phyloP scores from a whole-genome alignment of 2,888 invertebrate genomes.

The Drosophila ochracea region DNA sequence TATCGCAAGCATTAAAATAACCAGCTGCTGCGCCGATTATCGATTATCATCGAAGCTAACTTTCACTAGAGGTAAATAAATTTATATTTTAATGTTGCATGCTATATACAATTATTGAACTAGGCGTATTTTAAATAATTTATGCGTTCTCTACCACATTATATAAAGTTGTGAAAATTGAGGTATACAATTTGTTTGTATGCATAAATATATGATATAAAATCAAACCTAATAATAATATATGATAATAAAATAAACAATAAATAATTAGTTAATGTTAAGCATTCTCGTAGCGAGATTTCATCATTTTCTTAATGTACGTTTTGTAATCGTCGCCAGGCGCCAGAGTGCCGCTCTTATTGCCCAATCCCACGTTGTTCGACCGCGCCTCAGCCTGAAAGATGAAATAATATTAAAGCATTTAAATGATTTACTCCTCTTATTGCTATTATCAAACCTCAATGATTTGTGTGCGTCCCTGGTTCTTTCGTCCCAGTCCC shows the following conservation, averaged over 20 bases:
- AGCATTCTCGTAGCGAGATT: slow-evolving; percentile 84
- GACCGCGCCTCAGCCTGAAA: slow-evolving; percentile 86
- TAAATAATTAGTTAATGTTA: slow-evolving; percentile 46
- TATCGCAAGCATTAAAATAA: slow-evolving; percentile 1
- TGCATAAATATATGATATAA: slow-evolving; percentile 14
- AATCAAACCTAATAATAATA: slow-evolving; percentile 1
- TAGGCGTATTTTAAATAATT: slow-evolving; percentile 44
- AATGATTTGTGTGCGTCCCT: slow-evolving; percentile 96
- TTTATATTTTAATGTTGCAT: slow-evolving; percentile 7
- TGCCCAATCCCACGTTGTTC: slow-evolving; percentile 94
- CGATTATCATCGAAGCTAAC: neutral
- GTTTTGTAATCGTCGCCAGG: slow-evolving; percentile 85
- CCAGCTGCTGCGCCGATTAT: no score
- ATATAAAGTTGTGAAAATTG: slow-evolving; percentile 32
- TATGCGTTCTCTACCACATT: slow-evolving; percentile 19
- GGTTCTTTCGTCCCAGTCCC: slow-evolving; percentile 96
- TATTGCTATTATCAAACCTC: slow-evolving; percentile 87
- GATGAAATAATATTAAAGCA: neutral
- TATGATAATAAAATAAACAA: slow-evolving; percentile 1
- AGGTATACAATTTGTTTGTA: slow-evolving; percentile 44
- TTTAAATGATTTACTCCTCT: neutral
- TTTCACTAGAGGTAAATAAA: neutral
- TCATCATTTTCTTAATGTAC: slow-evolving; percentile 86
- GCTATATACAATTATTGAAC: slow-evolving; percentile 38
- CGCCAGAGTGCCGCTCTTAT: slow-evolving; percentile 86